A percentile compares a stretch with the other conserved stretches of the same genome.
Conservation (phyloP, 2,888 invertebrate genomes). For the Oscheius myriophilus region DNA sequence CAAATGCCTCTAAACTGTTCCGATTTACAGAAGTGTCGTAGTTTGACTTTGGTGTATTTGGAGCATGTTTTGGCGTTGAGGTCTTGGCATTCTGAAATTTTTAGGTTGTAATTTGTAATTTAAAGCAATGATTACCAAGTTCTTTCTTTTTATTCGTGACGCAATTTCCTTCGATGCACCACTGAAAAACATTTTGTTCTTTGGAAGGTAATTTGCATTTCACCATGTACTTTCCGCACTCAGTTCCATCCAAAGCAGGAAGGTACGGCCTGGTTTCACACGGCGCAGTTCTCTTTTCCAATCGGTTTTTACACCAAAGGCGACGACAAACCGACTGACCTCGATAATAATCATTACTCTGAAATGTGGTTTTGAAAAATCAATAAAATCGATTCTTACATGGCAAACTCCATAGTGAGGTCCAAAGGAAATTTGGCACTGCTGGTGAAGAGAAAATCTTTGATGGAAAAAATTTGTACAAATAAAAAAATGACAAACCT, state of each 20-base stretch:
- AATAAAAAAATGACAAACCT: slow-evolving; percentile 5
- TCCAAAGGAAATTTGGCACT: slow-evolving; percentile 67
- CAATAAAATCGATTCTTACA: slow-evolving; percentile 40
- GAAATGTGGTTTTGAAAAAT: not conserved
- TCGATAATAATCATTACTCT: slow-evolving; percentile 55
- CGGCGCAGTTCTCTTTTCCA: slow-evolving; percentile 40
- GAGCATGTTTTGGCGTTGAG: slow-evolving; percentile 56
- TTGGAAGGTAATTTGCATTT: not conserved
- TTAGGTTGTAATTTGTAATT: not conserved
- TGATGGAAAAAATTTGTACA: not conserved
- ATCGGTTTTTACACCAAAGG: slow-evolving; percentile 67
- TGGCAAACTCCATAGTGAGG: slow-evolving; percentile 59
- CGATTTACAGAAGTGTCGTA: slow-evolving; percentile 56
- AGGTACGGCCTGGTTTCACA: slow-evolving; percentile 67
- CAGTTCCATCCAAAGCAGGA: slow-evolving; percentile 67
- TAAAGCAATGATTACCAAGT: slow-evolving; percentile 31
- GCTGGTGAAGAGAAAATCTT: slow-evolving; percentile 39
- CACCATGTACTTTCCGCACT: slow-evolving; percentile 60
- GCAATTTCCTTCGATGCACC: slow-evolving; percentile 65
- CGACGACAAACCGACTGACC: slow-evolving; percentile 55
- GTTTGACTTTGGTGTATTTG: slow-evolving; percentile 47
- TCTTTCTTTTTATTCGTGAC: slow-evolving; percentile 52
- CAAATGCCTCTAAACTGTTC: slow-evolving; percentile 49
- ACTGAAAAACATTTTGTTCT: slow-evolving; percentile 47
- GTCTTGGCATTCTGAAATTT: slow-evolving; percentile 54